Percentiles rank a stretch among this genome's conserved stretches.
Conservation (phyloP, 2,797 vertebrate genomes). For the Clangula hyemalis region DNA sequence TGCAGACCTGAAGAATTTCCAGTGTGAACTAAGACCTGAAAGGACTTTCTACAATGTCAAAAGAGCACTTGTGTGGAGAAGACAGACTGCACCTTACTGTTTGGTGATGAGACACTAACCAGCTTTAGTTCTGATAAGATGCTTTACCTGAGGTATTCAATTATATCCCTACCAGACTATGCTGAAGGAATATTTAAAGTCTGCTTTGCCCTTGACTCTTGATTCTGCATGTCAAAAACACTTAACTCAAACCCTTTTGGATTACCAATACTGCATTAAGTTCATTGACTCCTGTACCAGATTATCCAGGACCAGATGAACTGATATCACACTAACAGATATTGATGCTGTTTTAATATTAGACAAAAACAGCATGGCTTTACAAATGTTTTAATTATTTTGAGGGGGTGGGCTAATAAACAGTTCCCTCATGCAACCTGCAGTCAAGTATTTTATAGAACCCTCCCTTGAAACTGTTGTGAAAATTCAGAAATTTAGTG, state of each 20-base stretch:
- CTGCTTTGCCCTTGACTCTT: constrained; percentile 81
- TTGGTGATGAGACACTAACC: constrained; percentile 69
- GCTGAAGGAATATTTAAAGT: constrained; percentile 76
- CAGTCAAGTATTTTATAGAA: not conserved
- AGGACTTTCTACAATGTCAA: constrained; percentile 76
- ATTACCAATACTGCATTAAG: constrained; percentile 75
- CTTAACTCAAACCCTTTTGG: constrained; percentile 77
- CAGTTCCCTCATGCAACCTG: not conserved
- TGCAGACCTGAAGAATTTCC: constrained; percentile 3
- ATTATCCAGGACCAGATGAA: constrained; percentile 44
- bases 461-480: not conserved
- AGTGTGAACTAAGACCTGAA: constrained; percentile 11
- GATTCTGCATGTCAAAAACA: constrained; percentile 80
- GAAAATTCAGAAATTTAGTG: constrained; percentile 31
- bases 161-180: constrained; percentile 70
- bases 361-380: constrained; percentile 37
- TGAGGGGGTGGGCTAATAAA: not conserved
- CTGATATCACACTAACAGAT: constrained; percentile 48
- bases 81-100: constrained; percentile 44
- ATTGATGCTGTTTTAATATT: constrained; percentile 61
- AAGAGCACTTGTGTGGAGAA: constrained; percentile 54
- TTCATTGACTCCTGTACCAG: constrained; percentile 68
- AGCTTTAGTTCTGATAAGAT: constrained; percentile 76
- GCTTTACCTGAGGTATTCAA: constrained; percentile 78
- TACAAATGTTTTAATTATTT: constrained; percentile 29